A percentile compares a stretch with the other conserved stretches of the same genome.
These are phyloP conservation scores for Sepioteuthis lessoniana DNA, from an alignment of 2,888 invertebrate genomes.

Conservation along the genomic window DNA sequence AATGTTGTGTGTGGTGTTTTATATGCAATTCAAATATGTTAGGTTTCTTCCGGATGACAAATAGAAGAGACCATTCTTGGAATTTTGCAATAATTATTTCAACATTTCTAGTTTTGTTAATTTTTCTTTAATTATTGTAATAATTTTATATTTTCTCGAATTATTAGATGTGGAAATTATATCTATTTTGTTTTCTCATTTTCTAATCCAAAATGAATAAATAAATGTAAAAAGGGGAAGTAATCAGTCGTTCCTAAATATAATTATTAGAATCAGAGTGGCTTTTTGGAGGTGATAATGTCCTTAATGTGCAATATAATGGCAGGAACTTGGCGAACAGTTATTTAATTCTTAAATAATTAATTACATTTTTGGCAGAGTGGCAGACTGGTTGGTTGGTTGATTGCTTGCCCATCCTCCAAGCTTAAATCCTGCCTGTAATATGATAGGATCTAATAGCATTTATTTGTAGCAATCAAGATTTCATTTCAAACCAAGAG, in stretches of 20 bases:
- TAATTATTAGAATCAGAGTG: not conserved
- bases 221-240: too few species aligned
- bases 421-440: not conserved
- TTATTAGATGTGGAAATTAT: not conserved
- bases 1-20: too few species aligned
- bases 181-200: not conserved
- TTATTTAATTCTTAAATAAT: constrained; percentile 15
- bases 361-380: not conserved
- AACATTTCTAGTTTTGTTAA: not conserved
- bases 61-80: not conserved
- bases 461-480: not conserved
- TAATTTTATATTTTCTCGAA: not conserved
- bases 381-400: not conserved
- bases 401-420: not conserved
- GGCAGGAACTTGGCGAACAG: not conserved
- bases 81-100: not conserved
- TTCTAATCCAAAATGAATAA: too few species aligned
- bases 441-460: not conserved
- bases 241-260: not conserved
- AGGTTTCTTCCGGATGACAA: too few species aligned
- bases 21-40: too few species aligned
- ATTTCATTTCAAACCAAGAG: not conserved
- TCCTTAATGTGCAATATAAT: not conserved
- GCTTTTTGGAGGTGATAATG: not conserved
- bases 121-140: not conserved